A percentile compares a stretch with the other conserved stretches of the same genome.
These are phyloP conservation scores for Taenaris catops DNA, from an alignment of 2,888 invertebrate genomes.

Conservation along the genomic window DNA sequence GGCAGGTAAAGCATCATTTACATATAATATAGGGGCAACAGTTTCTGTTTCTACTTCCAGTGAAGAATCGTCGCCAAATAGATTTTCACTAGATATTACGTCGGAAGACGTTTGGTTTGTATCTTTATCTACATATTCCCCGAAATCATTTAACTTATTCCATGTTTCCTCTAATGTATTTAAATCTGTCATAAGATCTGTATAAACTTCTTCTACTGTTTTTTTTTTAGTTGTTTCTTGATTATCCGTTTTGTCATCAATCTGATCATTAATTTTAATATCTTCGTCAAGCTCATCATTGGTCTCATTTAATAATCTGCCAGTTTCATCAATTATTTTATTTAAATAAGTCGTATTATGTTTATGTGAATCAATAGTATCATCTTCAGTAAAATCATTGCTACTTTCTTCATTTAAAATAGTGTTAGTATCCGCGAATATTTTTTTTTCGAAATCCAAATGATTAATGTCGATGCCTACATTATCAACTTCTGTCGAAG, in stretches of 20 bases:
- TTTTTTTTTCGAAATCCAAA: conserved; percentile 10
- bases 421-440: conserved; percentile 23
- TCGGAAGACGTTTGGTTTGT: too few relatives aligned
- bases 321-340: conserved; percentile 32
- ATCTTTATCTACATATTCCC: conserved; percentile 19
- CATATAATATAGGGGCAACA: conserved; percentile 28
- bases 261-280: conserved; percentile 11
- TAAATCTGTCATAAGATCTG: conserved; percentile 47
- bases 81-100: too few relatives aligned
- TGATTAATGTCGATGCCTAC: neutral
- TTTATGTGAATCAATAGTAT: conserved; percentile 18
- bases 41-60: neutral
- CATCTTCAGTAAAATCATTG: conserved; percentile 21
- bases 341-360: conserved; percentile 14
- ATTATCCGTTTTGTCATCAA: conserved; percentile 13
- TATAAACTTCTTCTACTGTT: conserved; percentile 35
- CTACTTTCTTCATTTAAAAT: conserved; percentile 23
- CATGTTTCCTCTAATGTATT: conserved; percentile 43
- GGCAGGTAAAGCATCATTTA: conserved; percentile 40
- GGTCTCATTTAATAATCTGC: conserved; percentile 27
- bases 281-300: conserved; percentile 23
- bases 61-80: too few relatives aligned
- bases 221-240: conserved; percentile 7
- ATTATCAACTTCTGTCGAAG: conserved; percentile 2
- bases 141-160: conserved; percentile 37